Evolutionary conservation across 2,113 vertebrate species (phyloP), one percentile per base, ranked within the genome.

Genomic region (Anthoscopus minutus): DNA sequence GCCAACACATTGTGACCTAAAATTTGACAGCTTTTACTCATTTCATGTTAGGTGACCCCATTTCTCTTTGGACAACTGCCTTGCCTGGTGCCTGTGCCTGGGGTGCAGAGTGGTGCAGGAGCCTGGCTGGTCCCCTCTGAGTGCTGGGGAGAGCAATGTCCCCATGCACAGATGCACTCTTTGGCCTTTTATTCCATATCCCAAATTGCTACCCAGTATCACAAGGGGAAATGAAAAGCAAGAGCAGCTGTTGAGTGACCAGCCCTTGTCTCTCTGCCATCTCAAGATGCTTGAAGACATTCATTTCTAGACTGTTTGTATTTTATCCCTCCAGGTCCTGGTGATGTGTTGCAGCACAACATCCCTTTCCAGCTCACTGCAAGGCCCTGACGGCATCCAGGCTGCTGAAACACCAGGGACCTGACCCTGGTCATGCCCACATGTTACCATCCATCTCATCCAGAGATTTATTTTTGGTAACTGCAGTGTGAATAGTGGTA

Each of bases 1-100:
- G 80, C 65, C 76, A 96, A 57, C 93, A 96, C 88, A 94, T 88
- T 90, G 94, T 44, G 88, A 96, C 90, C 90, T 96, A 72, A 90
- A 93, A 94, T 94, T 83, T 88, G 80, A 86, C 67, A 44, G 83
- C 86, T 96, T 94, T 94, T 90, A 86, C 58, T 94, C 72, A 78
- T 92, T 94, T 81, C 61, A 9, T 35, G 40, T 90, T 84, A 65
- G 60, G 48, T 78, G 90, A 94, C 67, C 53, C 81, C 16, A 12
- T 66, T 93, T 85, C 82, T 89, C 37, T 65, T 60, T 48, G 83
- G 37, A 37, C 53, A 84, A n/a, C 44, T 33, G 72, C 65, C 48
- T 86, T 84, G 61, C 51, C 44, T 0, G 0, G 9, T 88, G 58
- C 62, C 71, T 45, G 4, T 62, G 58, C 45, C 17, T 67, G 85